A percentile compares a stretch with the other conserved stretches of the same genome.
phyloP scores from a whole-genome alignment of 2,113 vertebrate species.

The Todiramphus chloris region DNA sequence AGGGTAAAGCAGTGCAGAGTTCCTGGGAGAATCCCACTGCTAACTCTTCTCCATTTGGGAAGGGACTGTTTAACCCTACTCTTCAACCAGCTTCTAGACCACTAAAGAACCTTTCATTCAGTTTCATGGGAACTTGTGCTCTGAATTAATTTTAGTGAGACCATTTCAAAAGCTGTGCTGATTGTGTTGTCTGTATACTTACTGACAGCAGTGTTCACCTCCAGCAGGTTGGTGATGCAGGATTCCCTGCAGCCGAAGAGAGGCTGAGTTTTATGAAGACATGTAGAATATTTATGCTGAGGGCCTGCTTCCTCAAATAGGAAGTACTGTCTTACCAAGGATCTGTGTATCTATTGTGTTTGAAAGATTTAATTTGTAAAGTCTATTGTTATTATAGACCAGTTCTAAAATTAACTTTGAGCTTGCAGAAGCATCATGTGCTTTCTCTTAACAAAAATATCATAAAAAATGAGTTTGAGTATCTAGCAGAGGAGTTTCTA shows the following conservation, averaged over 20 bases:
- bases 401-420: conserved; percentile 42
- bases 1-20: background rate
- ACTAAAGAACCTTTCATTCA: background rate
- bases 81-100: background rate
- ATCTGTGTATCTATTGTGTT: background rate
- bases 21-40: background rate
- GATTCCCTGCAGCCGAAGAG: background rate
- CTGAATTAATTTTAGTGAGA: background rate
- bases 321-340: background rate
- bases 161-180: accelerated
- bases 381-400: background rate
- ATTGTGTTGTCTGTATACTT: background rate
- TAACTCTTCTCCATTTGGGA: background rate
- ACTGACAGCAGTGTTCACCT: background rate
- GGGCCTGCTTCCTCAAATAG: background rate
- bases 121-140: background rate
- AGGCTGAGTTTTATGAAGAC: background rate
- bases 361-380: background rate
- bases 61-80: background rate
- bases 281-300: background rate
- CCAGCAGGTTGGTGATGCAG: background rate
- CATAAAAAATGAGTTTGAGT: background rate
- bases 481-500: background rate
- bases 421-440: background rate
- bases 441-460: background rate